phyloP scores from a whole-genome alignment of 1,140 invertebrate genomes.

The Drosophila carrolli region DNA sequence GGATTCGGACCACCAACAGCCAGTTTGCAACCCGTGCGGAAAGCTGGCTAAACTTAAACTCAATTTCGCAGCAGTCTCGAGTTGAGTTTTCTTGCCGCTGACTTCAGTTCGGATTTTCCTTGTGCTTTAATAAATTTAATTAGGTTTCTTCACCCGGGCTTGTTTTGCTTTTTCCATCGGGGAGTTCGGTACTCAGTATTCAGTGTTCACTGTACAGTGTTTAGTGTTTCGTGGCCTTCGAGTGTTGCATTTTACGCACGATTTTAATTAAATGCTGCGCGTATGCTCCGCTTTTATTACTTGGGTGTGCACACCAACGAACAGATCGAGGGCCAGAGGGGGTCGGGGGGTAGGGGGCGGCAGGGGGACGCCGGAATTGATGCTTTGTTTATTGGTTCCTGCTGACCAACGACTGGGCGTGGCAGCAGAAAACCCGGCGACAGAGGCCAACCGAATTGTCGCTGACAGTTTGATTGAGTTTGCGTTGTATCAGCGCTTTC shows the following conservation, averaged over 20 bases:
- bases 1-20: constrained; percentile 9
- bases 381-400: constrained; percentile 39
- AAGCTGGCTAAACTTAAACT: constrained; percentile 52
- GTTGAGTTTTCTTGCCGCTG: constrained; percentile 59
- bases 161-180: constrained; percentile 14
- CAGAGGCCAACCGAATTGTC: constrained; percentile 33
- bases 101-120: constrained; percentile 57
- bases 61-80: constrained; percentile 60
- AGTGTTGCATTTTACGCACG: constrained; percentile 75
- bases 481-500: constrained; percentile 44
- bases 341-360: not conserved
- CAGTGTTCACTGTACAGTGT: too few species aligned
- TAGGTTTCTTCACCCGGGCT: constrained; percentile 33
- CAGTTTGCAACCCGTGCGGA: not conserved
- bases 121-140: constrained; percentile 79
- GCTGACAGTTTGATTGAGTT: constrained; percentile 58
- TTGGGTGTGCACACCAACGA: constrained; percentile 2
- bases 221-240: constrained; percentile 7
- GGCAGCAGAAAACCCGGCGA: not conserved
- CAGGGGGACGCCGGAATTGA: not conserved
- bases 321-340: too few species aligned
- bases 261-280: constrained; percentile 74
- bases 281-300: constrained; percentile 51
- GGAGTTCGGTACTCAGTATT: too few species aligned
- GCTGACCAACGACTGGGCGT: constrained; percentile 18